Evolutionary conservation across 2,797 vertebrate genomes (phyloP).

Genomic region (Clarias laeviceps): DNA sequence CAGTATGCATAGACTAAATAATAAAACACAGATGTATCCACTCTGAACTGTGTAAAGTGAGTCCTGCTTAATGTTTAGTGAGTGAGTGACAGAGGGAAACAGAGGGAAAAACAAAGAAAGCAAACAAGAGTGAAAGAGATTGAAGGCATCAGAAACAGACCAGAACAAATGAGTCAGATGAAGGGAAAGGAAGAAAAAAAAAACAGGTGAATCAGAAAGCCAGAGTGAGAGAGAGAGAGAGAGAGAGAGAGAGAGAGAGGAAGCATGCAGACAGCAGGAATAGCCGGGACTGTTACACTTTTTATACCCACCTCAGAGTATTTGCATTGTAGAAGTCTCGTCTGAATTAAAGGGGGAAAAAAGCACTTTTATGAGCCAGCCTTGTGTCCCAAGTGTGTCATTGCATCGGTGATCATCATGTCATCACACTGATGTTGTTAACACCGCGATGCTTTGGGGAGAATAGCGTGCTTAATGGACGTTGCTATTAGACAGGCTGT

Average conservation of each 20-base stretch:
- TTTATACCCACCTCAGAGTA: constrained; percentile 19
- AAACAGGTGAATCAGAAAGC: constrained; percentile 29
- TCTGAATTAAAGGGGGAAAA: neutral
- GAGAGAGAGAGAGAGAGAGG: neutral
- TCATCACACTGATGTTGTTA: constrained; percentile 26
- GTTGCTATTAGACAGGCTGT: constrained; percentile 17
- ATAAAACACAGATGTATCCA: neutral
- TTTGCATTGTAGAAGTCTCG: constrained; percentile 7
- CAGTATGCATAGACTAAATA: too few species aligned
- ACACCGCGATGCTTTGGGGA: constrained; percentile 18
- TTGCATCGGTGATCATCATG: constrained; percentile 16
- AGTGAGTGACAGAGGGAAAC: neutral
- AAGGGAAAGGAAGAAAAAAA: constrained; percentile 29
- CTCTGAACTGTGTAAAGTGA: neutral
- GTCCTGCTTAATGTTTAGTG: neutral
- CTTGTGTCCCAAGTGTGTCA: constrained; percentile 27
- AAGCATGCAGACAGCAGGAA: constrained; percentile 11
- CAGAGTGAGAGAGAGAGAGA: constrained; percentile 2
- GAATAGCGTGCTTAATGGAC: constrained; percentile 16
- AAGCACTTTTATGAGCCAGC: neutral
- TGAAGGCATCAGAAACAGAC: constrained; percentile 15
- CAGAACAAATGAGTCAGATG: constrained; percentile 48
- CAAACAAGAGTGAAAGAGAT: constrained; percentile 19
- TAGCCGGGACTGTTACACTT: constrained; percentile 12
- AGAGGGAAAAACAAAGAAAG: constrained; percentile 3